Percentiles rank a stretch among this genome's conserved stretches.
These are phyloP conservation scores for Caenorhabditis remanei DNA, from an alignment of 1,140 invertebrate genomes.

Conservation along the genomic window DNA sequence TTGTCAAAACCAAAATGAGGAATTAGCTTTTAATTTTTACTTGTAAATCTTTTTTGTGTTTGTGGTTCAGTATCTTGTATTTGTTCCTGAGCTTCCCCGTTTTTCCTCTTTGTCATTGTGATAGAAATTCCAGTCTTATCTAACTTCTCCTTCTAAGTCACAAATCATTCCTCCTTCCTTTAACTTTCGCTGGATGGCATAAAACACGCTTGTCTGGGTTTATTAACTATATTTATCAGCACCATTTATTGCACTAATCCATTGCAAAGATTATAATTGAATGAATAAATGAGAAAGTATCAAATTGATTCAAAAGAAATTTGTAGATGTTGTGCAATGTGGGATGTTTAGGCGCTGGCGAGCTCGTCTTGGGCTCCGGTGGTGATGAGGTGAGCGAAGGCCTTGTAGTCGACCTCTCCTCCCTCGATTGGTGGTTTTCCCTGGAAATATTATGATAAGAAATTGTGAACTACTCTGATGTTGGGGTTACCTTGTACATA, in stretches of 20 bases:
- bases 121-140: not conserved
- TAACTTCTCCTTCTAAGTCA: not conserved
- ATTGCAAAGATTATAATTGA: constrained; percentile 45
- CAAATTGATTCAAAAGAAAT: constrained; percentile 26
- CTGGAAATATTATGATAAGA: not conserved
- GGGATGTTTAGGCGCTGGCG: constrained; percentile 72
- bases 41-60: too few species aligned
- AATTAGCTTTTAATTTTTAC: too few species aligned
- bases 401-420: constrained; percentile 77
- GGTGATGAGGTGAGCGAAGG: constrained; percentile 77
- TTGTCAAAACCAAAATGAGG: too few species aligned
- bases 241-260: constrained; percentile 52
- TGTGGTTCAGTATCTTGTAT: not conserved
- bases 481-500: constrained; percentile 75
- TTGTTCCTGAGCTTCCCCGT: not conserved
- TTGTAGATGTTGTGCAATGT: constrained; percentile 11
- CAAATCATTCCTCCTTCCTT: not conserved
- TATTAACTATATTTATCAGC: constrained; percentile 31
- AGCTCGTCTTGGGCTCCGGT: constrained; percentile 77
- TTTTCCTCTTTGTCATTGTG: not conserved
- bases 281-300: constrained; percentile 49
- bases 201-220: not conserved
- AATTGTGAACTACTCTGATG: not conserved
- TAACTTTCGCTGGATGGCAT: not conserved
- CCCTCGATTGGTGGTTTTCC: constrained; percentile 77